Base-by-base conservation (phyloP, 2,113 vertebrate species). In the Thinocorus orbignyianus region DNA sequence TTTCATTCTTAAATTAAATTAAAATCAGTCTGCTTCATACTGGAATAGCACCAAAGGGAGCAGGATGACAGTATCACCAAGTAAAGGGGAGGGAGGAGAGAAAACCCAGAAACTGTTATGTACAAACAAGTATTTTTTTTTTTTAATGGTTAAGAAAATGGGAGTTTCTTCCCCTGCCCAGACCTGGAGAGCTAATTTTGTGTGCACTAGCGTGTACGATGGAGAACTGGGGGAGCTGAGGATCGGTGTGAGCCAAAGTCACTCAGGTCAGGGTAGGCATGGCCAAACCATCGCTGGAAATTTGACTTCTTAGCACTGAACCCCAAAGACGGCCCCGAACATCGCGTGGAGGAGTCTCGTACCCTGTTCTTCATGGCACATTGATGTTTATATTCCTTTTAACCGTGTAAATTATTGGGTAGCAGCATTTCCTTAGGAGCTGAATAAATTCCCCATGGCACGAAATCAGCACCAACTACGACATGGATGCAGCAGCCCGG, bases 1-100 rank as follows among this genome's bases (percentile, higher is more conserved):
- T 97, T 94, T 95, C 83, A 69, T 86, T 92, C 82, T 94, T 96
- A 91, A 96, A 95, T 97, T 91, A 94, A 97, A 95, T 97, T 95
- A 82, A 95, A 97, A 81, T 94, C 49, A 91, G 37, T 35, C 91
- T 64, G n/a, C 68, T 91, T 85, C 68, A 22, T 90, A 93, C 90
- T 91, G 96, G 86, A 96, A 92, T 94, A 97, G 97, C 97, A 97
- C 96, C 97, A 83, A 74, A 62, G 81, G 92, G 93, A 87, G 72
- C 81, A 81, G 86, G 88, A 91, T 71, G 86, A 94, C 88, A 96
- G 51, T 33, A 91, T 91, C 93, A 85, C 87, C 90, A 65, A 49
- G 64, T 24, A n/a, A 88, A 93, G 72, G 51, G 69, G 60, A 91
- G 86, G 61, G 77, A 87, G 83, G 61, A 93, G 86, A 92, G 86